Base-by-base conservation (phyloP, 2,888 invertebrate genomes). In the Plagiodera versicolora region DNA sequence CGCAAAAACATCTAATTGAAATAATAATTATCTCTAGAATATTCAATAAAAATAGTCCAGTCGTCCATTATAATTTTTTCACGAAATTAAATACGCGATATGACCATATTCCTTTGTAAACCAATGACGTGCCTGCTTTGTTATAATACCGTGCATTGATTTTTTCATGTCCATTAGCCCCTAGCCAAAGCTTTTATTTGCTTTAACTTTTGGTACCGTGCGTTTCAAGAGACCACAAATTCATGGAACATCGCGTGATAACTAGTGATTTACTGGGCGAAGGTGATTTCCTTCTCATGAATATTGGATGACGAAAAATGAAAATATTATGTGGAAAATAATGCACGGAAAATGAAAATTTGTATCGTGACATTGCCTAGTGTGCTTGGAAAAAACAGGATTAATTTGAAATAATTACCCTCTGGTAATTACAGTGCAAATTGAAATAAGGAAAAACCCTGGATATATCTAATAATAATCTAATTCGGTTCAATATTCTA, bases 141-240 rank as follows among this genome's bases (percentile, higher is more conserved):
- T 74, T 74, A 75, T 76, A 77, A 77, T 76, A 76, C 76, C 76
- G 74, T 65, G 66, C 74, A 77, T 76, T 74, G 77, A 77, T 77
- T 76, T 76, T 73, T 56, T 58, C 62, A 61, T 65, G 63, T 50
- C 49, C 63, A 63, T 61, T 54, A 64, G 49, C 20, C 58, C 52
- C 54, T 52, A 56, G 50, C 52, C 59, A 56, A 6, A 61, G 61
- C 64, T 63, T 64, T 65, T 67, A 64, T 63, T 61, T 59, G 60
- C 57, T 47, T 64, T 59, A 65, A 64, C 65, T 63, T 65, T 66
- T 54, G 56, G 59, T 62, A 67, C 44, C 58, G 58, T 57, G 49
- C 44, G 63, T 61, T 52, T 56, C 57, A 62, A 63, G 67, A 5
- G 6, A 60, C 55, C 61, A 58, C 60, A 58, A 56, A 53, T 49